Evolutionary conservation across 2,797 vertebrate species (phyloP), one percentile per base, ranked within the genome.

Genomic region (Anableps anableps): DNA sequence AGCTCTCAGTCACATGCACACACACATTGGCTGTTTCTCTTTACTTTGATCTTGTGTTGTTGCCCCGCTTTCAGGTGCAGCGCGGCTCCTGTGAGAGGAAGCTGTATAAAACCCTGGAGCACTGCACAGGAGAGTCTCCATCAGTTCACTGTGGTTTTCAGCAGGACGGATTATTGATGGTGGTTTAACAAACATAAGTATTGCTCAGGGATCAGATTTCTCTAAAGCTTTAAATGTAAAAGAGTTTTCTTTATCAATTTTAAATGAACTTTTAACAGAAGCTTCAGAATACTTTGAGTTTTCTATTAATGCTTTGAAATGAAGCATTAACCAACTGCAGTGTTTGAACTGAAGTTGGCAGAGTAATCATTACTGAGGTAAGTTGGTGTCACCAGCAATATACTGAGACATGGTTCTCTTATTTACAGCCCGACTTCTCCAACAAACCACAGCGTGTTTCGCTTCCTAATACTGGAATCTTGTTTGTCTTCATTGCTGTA

Each of bases 401-500:
- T 0, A n/a, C 36, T n/a, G 38, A 53, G 29, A 3, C n/a, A 5
- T 2, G 43, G 48, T 68, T 48, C 45, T 66, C 72, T 38, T 45
- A 7, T 45, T 41, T 70, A 5, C 6, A 48, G 50, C 45, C n/a
- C 0, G 29, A 75, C 72, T 3, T 43, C n/a, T 48, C 21, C 75
- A 58, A 74, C 47, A 47, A 75, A 75, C 19, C 38, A 68, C 66
- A 29, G 48, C 19, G 41, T 11, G 19, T 21, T 47, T 48, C 43
- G 19, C 31, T 31, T 5, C 36, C 73, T 78, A 75, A 55, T 71
- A 74, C 55, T 80, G 60, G n/a, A 0, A 53, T 73, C 43, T 2
- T 83, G 88, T 93, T 90, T 88, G 84, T 79, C 84, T 60, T 88
- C 51, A 79, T 88, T 83, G 76, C 80, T 78, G 66, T 72, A 84